Base-by-base conservation (phyloP, 2,113 vertebrate species). In the Podilymbus podiceps region DNA sequence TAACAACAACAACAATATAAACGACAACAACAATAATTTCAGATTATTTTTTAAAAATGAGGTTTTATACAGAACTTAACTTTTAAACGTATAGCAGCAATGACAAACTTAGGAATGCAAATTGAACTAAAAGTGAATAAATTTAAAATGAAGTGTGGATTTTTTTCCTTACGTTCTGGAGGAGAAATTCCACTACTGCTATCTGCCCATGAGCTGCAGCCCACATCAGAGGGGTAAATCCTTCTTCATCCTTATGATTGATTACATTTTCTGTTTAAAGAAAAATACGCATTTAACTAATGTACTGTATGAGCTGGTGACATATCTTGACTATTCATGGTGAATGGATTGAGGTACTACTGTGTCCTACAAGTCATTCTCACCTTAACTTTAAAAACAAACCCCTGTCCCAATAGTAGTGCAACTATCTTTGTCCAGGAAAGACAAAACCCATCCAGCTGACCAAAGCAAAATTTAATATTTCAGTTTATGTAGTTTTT, bases 171-270 rank as follows among this genome's bases (percentile, higher is more conserved):
- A 99, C 99, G 83, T 99, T 99, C 94, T 99, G 99, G 68, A 99
- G 99, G 33, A 99, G 98, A 98, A 99, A 99, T 97, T 99, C 99
- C 84, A 99, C 99, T 50, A 99, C 98, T 89, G 99, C 99, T 79
- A 99, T 99, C 95, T 99, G 99, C 77, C 99, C 99, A 50, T 99
- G 99, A 94, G 99, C 99, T 90, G 99, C 99, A 15, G 99, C 99
- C 99, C 99, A 99, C 99, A 99, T 99, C 80, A 99, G 97, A 25
- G 99, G 99, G 5, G 99, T 99, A 96, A 99, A 99, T 92, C 99
- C 99, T 98, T 99, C 99, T 98, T 99, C 99, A 84, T 99, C 99
- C 95, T 99, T 99, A 88, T 99, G 98, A 97, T 99, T 99, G 96
- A 99, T 99, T 88, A 99, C 98, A 81, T 98, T 99, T 97, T 99